Percentiles rank a stretch among this genome's conserved stretches.
Conservation (phyloP, 2,888 invertebrate genomes). For the Sepiola atlantica region DNA sequence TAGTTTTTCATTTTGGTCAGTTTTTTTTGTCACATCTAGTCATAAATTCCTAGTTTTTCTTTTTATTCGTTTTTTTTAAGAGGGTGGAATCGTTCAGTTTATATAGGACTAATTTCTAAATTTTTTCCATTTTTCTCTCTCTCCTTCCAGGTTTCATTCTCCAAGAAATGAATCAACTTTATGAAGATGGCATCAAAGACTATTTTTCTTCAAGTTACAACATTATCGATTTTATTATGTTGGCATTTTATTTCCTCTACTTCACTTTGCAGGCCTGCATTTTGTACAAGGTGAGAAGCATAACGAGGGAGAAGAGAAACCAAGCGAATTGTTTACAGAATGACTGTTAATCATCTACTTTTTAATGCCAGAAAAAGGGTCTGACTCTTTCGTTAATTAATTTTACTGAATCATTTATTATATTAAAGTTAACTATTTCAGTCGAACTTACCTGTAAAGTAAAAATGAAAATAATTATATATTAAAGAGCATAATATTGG, state of each 20-base stretch:
- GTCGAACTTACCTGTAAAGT: no score
- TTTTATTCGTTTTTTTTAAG: not conserved
- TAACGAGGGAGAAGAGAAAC: no score
- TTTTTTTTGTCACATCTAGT: not conserved
- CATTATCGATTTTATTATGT: slow-evolving; percentile 63
- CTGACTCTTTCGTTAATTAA: no score
- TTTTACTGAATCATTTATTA: no score
- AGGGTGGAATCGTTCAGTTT: no score
- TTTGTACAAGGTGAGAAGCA: slow-evolving; percentile 63
- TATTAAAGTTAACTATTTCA: no score
- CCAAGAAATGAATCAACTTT: slow-evolving; percentile 68
- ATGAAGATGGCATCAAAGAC: slow-evolving; percentile 57
- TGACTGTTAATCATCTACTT: no score
- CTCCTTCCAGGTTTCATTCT: slow-evolving; percentile 63
- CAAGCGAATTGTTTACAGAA: no score
- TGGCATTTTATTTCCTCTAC: slow-evolving; percentile 65
- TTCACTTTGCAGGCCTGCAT: slow-evolving; percentile 64
- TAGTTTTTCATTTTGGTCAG: not conserved
- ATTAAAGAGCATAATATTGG: no score
- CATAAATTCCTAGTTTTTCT: not conserved
- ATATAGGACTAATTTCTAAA: no score
- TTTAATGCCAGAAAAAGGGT: no score
- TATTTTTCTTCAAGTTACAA: slow-evolving; percentile 66
- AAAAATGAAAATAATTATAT: no score
- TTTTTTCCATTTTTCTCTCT: not conserved